phyloP scores from a whole-genome alignment of 2,797 vertebrate species.

The Hemitrygon akajei region DNA sequence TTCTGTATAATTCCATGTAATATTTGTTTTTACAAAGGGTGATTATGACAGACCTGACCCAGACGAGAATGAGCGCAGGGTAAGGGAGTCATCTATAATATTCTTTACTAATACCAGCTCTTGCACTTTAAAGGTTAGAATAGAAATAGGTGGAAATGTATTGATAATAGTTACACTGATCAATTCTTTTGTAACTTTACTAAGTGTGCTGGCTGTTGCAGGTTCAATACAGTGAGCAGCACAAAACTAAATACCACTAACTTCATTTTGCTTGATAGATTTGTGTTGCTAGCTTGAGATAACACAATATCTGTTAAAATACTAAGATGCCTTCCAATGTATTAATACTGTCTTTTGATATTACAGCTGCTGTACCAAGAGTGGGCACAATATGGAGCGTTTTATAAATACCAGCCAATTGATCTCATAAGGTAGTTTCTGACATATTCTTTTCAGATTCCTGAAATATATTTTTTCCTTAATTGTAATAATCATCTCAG shows the following conservation, averaged over 20 bases:
- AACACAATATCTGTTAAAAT: neutral
- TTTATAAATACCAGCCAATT: constrained; percentile 93
- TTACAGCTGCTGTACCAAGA: constrained; percentile 82
- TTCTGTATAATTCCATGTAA: neutral
- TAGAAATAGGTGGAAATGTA: neutral
- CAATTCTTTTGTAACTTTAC: neutral
- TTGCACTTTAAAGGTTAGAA: neutral
- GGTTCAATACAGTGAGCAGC: neutral
- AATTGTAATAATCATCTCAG: neutral
- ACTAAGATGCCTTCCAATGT: neutral
- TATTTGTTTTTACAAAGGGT: constrained; percentile 61
- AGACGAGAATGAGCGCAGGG: constrained; percentile 88
- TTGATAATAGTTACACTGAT: neutral
- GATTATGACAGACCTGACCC: constrained; percentile 69
- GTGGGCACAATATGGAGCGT: constrained; percentile 93
- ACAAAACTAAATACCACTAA: neutral
- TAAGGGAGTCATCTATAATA: constrained; percentile 42
- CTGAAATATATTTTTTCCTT: neutral
- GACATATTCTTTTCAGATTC: neutral
- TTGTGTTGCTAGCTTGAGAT: neutral
- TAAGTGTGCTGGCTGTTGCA: neutral
- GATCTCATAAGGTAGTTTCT: constrained; percentile 84
- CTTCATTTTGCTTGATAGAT: neutral
- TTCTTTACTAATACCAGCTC: neutral
- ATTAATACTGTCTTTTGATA: constrained; percentile 36